Evolutionary conservation across 2,797 vertebrate species (phyloP).

Genomic region (Enteromius mattozi): DNA sequence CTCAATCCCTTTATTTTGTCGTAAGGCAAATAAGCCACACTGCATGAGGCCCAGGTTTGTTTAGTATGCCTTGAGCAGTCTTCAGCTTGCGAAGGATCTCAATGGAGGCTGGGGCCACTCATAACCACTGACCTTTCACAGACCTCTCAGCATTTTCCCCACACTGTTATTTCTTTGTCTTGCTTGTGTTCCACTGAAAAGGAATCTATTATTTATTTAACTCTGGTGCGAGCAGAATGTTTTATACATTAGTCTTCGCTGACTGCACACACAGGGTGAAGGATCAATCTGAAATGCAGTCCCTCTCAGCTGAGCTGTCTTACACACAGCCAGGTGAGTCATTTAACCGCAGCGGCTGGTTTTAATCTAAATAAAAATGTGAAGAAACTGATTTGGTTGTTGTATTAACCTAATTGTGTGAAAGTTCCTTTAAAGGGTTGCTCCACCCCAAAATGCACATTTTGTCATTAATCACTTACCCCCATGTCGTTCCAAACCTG

Average conservation of each 20-base stretch:
- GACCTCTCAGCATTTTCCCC: constrained; percentile 56
- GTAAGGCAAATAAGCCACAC: constrained; percentile 43
- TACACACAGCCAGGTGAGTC: not conserved
- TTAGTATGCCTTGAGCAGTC: constrained; percentile 50
- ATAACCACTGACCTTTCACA: constrained; percentile 60
- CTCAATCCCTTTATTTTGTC: constrained; percentile 22
- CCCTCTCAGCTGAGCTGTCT: constrained; percentile 28
- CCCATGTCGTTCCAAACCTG: too few species aligned
- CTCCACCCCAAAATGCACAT: too few species aligned
- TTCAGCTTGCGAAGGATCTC: constrained; percentile 46
- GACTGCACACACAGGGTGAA: constrained; percentile 35
- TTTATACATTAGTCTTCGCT: constrained; percentile 60
- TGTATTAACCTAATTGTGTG: not conserved
- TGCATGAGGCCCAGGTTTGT: constrained; percentile 35
- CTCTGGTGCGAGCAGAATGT: constrained; percentile 51
- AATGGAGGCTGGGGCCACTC: constrained; percentile 53
- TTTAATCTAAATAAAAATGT: not conserved
- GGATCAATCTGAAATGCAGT: constrained; percentile 55
- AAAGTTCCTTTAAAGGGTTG: not conserved
- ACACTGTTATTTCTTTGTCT: constrained; percentile 61
- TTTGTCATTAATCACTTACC: too few species aligned
- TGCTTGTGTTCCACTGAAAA: constrained; percentile 51
- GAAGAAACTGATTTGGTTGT: not conserved
- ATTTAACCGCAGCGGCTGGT: constrained; percentile 1
- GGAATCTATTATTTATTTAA: constrained; percentile 64